A percentile compares a stretch with the other conserved stretches of the same genome.
Evolutionary conservation across 2,888 invertebrate species (phyloP).

Genomic region (Ichneumoninae sp.): DNA sequence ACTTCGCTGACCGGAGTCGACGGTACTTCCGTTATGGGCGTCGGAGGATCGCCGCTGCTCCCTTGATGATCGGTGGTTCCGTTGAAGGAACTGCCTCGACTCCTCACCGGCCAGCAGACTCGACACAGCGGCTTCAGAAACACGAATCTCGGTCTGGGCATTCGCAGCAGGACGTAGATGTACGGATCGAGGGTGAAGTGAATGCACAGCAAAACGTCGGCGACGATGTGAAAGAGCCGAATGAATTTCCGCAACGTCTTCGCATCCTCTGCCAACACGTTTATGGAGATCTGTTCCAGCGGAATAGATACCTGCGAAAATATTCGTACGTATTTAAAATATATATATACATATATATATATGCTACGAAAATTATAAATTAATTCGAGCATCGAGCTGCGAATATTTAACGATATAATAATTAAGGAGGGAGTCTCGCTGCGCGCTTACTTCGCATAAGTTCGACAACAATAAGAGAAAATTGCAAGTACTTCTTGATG

Average conservation of each 20-base stretch:
- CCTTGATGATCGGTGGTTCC: constrained; percentile 80
- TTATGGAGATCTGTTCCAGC: constrained; percentile 85
- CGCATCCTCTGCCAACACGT: constrained; percentile 68
- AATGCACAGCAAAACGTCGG: constrained; percentile 91
- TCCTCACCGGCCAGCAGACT: constrained; percentile 79
- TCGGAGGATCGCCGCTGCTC: constrained; percentile 81
- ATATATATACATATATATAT: constrained; percentile 7
- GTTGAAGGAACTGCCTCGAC: constrained; percentile 80
- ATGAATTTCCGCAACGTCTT: constrained; percentile 73
- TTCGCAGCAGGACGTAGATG: constrained; percentile 91
- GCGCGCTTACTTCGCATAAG: no score
- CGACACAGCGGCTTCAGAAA: constrained; percentile 80
- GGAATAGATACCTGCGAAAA: constrained; percentile 88
- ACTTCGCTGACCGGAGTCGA: constrained; percentile 81
- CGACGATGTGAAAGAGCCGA: constrained; percentile 85
- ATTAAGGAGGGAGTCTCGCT: neutral
- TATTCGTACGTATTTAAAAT: neutral
- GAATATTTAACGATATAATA: neutral
- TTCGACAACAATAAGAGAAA: no score
- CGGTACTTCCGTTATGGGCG: constrained; percentile 82
- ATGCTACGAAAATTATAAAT: constrained; percentile 41
- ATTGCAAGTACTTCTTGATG: no score
- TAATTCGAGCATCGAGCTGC: constrained; percentile 14
- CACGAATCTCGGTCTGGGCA: constrained; percentile 79
- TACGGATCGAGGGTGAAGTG: constrained; percentile 94